Evolutionary conservation across 2,888 invertebrate genomes (phyloP), one percentile per base, ranked within the genome.

Genomic region (Dolichomitus sp.): DNA sequence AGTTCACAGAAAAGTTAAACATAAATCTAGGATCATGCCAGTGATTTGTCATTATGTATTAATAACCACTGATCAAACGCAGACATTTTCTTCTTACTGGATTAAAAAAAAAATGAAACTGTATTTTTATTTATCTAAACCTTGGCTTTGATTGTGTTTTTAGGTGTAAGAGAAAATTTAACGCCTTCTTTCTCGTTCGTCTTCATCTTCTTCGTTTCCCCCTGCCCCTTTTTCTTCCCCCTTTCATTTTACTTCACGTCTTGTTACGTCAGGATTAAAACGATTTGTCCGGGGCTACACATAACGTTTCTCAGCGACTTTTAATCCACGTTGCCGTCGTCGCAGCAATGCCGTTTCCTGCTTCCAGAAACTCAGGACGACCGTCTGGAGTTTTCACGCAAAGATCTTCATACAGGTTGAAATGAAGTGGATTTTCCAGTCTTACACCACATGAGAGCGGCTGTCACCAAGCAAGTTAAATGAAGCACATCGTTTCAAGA

Each of bases 211-310:
- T 2, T 17, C 7, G 23, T 3, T 57, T 14, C 17, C 1, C 4
- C n/a, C 14, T 33, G 11, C 12, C n/a, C 7, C 19, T 12, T 23
- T 45, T 37, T 19, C 23, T 74, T 42, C 54, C 2, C 40, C 42
- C 40, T 50, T 74, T 68, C 12, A 61, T 68, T 74, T 66, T 68
- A 61, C 50, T 48, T 33, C 40, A 30, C 12, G 68, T 59, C 59
- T 52, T 66, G 50, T 80, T 73, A 68, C 52, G 7, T 42, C 30
- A 52, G 52, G 42, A 78, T 72, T 48, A 68, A 80, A 52, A 37
- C 50, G n/a, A 77, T 17, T 27, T 59, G 14, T 9, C 30, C 5
- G 27, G 33, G 11, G 57, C 30, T n/a, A 30, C 19, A 6, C 45
- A 4, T 59, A 17, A 45, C 40, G 45, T 59, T 42, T 42, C 30